A percentile compares a stretch with the other conserved stretches of the same genome.
These are phyloP conservation scores for Chlamydotis undulata DNA, from an alignment of 2,113 vertebrate species.

Conservation along the genomic window DNA sequence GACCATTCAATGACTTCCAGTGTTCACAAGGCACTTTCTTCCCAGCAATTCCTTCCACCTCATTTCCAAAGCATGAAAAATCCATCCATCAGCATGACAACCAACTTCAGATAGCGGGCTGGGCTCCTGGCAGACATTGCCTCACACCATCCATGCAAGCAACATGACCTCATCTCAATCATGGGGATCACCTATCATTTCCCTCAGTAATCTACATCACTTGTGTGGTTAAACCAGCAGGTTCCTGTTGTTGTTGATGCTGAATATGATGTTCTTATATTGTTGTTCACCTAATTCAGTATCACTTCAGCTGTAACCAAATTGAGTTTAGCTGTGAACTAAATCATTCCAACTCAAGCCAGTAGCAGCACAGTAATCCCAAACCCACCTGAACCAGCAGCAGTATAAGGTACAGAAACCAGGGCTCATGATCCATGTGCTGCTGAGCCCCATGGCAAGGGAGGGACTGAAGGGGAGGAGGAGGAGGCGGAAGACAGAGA, in stretches of 20 bases:
- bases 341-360: background rate
- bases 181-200: fast-evolving
- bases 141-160: background rate
- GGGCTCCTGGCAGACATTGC: background rate
- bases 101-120: background rate
- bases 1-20: background rate
- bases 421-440: fast-evolving
- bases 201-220: background rate
- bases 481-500: background rate
- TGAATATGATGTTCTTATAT: background rate
- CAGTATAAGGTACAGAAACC: background rate
- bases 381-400: background rate
- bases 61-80: background rate
- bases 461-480: background rate
- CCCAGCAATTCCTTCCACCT: background rate
- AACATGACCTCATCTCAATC: background rate
- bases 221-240: background rate
- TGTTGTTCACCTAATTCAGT: background rate
- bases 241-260: background rate
- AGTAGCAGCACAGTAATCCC: background rate
- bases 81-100: background rate
- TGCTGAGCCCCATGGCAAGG: background rate
- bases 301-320: background rate
- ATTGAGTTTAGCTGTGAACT: background rate
- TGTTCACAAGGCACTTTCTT: background rate